These are phyloP conservation scores for Lepas anatifera DNA, from an alignment of 2,888 invertebrate species.

Conservation along the genomic window DNA sequence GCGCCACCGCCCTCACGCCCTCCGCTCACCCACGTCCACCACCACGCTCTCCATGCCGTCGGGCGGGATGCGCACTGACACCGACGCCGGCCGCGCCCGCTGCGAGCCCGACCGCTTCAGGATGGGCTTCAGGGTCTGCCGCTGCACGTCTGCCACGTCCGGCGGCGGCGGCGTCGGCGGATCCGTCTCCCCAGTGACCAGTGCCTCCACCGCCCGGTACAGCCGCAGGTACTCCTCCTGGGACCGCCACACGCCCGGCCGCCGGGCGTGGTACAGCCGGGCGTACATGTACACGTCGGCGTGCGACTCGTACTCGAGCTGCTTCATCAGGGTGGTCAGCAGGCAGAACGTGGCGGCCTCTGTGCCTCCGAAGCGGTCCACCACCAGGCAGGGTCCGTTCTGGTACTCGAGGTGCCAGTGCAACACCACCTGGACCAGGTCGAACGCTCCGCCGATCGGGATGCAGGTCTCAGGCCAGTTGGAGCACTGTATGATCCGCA, in stretches of 20 bases:
- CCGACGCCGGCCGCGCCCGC: neutral
- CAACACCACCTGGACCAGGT: conserved; percentile 68
- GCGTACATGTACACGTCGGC: conserved; percentile 80
- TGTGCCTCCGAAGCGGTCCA: conserved; percentile 86
- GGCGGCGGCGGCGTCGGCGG: neutral
- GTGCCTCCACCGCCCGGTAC: conserved; percentile 49
- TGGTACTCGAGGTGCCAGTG: conserved; percentile 74
- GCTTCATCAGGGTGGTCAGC: conserved; percentile 61
- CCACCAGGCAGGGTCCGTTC: conserved; percentile 82
- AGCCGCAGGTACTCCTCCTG: conserved; percentile 59
- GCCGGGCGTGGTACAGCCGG: conserved; percentile 72
- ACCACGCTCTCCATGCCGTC: conserved; percentile 23
- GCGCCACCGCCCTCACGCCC: neutral
- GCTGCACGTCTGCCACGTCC: conserved; percentile 5
- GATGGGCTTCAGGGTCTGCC: conserved; percentile 10
- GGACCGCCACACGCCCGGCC: conserved; percentile 61
- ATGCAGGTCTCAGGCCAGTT: conserved; percentile 66
- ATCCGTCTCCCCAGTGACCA: conserved; percentile 27
- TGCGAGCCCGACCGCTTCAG: neutral
- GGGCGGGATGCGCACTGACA: conserved; percentile 22
- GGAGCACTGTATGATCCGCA: conserved; percentile 73
- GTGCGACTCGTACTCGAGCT: conserved; percentile 60
- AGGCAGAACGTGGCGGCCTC: conserved; percentile 82
- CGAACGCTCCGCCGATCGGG: conserved; percentile 52
- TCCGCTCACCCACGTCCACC: neutral